A percentile compares a stretch with the other conserved stretches of the same genome.
phyloP scores from a whole-genome alignment of 2,113 vertebrate genomes.

The Trochalopteron elliotii region DNA sequence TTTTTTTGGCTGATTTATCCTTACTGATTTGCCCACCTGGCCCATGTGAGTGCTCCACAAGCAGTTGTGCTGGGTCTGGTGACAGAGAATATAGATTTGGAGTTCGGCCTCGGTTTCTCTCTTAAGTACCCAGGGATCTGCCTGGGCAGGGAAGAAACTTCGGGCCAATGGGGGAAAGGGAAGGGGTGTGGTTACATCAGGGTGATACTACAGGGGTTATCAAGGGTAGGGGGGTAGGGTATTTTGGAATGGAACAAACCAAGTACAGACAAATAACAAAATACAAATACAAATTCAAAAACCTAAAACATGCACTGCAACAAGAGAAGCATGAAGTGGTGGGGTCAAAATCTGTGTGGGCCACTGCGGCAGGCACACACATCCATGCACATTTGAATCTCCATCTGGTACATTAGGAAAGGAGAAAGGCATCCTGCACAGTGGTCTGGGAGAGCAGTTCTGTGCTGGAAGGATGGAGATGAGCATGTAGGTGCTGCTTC shows the following conservation, averaged over 20 bases:
- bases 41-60: fast-evolving
- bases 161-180: too few relatives aligned
- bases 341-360: fast-evolving
- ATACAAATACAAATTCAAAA: too few relatives aligned
- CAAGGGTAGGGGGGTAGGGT: too few relatives aligned
- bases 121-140: too few relatives aligned
- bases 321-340: neutral
- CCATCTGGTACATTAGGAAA: neutral
- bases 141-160: too few relatives aligned
- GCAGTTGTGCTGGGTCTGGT: neutral
- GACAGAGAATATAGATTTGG: too few relatives aligned
- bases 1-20: neutral
- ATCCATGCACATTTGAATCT: neutral
- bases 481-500: neutral
- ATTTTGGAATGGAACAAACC: too few relatives aligned
- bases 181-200: too few relatives aligned
- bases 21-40: neutral
- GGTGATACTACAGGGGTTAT: too few relatives aligned
- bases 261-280: too few relatives aligned
- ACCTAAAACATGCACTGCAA: too few relatives aligned
- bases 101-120: too few relatives aligned
- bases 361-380: neutral
- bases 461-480: neutral
- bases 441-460: neutral
- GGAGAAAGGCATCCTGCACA: neutral